A percentile compares a stretch with the other conserved stretches of the same genome.
Conservation (phyloP, 2,797 vertebrate species). For the Phaenicophaeus curvirostris region DNA sequence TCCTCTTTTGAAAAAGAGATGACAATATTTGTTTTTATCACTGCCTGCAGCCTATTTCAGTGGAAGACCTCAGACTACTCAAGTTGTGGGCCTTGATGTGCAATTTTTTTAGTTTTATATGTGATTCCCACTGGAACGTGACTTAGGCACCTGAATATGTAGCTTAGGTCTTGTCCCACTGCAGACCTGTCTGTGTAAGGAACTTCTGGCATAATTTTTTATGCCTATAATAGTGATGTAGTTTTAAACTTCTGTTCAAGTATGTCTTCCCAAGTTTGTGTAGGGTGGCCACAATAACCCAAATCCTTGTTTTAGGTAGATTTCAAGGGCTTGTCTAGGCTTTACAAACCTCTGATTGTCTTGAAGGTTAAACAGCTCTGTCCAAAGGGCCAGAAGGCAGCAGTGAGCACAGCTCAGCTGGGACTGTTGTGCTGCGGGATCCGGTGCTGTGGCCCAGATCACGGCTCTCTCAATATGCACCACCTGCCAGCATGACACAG, state of each 20-base stretch:
- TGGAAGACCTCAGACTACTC: not conserved
- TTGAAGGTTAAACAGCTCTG: not conserved
- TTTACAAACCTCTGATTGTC: not conserved
- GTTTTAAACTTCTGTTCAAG: not conserved
- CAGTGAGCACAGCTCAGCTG: not conserved
- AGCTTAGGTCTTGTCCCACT: not conserved
- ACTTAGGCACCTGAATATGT: not conserved
- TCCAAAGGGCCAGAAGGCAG: no score
- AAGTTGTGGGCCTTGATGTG: not conserved
- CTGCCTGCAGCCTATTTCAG: not conserved
- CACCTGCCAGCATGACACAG: fast-evolving
- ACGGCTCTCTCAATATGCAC: fast-evolving
- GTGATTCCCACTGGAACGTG: not conserved
- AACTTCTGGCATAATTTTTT: not conserved
- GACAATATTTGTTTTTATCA: not conserved
- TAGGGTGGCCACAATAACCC: not conserved
- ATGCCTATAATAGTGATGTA: fast-evolving
- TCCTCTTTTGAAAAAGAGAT: not conserved
- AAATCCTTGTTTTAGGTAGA: not conserved
- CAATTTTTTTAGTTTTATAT: not conserved
- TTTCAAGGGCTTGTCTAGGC: not conserved
- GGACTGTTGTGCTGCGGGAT: not conserved
- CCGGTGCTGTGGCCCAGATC: not conserved
- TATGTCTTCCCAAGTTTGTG: not conserved
- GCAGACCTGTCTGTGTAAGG: not conserved